Evolutionary conservation across 92 coral and sea anemone species (phyloP).

Genomic region (Porites lobata): DNA sequence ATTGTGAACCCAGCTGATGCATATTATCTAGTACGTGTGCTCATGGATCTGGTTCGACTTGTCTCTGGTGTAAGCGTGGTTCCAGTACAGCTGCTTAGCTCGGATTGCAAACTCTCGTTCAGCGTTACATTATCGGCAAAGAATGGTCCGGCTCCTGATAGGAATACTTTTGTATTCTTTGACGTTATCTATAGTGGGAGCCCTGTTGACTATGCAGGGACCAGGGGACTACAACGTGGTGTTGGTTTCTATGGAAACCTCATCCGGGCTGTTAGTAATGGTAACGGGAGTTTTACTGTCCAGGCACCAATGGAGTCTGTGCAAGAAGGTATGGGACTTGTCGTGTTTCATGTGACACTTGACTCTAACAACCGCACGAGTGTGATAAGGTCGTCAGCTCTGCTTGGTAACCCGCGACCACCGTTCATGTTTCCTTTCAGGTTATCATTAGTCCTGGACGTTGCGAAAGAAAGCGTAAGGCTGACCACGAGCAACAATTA

Average conservation of each 20-base stretch:
- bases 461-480: constrained; percentile 3
- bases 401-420: constrained; percentile 61
- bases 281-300: constrained; percentile 53
- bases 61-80: constrained; percentile 37
- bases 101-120: constrained; percentile 55
- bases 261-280: constrained; percentile 55
- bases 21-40: constrained; percentile 57
- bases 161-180: constrained; percentile 52
- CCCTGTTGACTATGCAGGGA: constrained; percentile 53
- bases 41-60: constrained; percentile 54
- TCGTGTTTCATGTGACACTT: constrained; percentile 43
- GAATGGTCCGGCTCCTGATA: constrained; percentile 22
- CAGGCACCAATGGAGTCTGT: constrained; percentile 50
- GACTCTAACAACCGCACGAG: constrained; percentile 57
- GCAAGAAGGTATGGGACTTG: constrained; percentile 48
- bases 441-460: constrained; percentile 29
- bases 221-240: constrained; percentile 32
- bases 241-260: constrained; percentile 57
- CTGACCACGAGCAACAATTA: constrained; percentile 30
- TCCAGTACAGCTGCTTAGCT: constrained; percentile 60
- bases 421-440: constrained; percentile 47
- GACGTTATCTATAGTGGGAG: constrained; percentile 50
- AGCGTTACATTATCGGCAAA: constrained; percentile 54
- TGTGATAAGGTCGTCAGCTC: constrained; percentile 37
- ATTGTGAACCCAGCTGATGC: constrained; percentile 72